phyloP scores from a whole-genome alignment of 2,113 vertebrate genomes.

The Circaetus gallicus region DNA sequence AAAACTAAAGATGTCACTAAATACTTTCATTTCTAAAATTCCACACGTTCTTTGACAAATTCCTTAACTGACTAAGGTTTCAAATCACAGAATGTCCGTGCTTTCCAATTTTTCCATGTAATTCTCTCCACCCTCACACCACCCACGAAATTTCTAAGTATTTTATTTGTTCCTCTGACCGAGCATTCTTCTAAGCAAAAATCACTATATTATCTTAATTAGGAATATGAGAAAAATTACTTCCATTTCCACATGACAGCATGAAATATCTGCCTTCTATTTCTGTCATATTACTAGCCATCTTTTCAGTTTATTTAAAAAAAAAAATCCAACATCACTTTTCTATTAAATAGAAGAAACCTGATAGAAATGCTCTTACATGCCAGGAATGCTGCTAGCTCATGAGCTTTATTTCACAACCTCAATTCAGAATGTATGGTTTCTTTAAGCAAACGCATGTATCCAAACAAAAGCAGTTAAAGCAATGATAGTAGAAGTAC shows the following conservation, averaged over 20 bases:
- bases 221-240: background rate
- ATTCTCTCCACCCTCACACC: background rate
- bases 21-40: constrained; percentile 51
- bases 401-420: background rate
- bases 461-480: background rate
- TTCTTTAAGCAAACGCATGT: background rate
- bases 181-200: constrained; percentile 19
- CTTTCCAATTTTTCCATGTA: constrained; percentile 20
- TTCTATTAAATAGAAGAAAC: background rate
- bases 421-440: background rate
- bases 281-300: background rate
- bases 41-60: constrained; percentile 38
- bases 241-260: background rate
- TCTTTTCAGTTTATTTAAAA: background rate
- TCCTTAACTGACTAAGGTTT: background rate
- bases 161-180: background rate
- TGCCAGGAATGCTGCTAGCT: background rate
- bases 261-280: background rate
- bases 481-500: background rate
- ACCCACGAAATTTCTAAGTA: background rate
- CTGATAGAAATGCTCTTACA: background rate
- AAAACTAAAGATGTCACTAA: constrained; percentile 21
- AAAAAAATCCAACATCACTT: background rate
- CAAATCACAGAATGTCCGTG: background rate
- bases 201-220: background rate